These are phyloP conservation scores for Poeciliopsis occidentalis DNA, from an alignment of 2,113 vertebrate genomes.

Conservation along the genomic window DNA sequence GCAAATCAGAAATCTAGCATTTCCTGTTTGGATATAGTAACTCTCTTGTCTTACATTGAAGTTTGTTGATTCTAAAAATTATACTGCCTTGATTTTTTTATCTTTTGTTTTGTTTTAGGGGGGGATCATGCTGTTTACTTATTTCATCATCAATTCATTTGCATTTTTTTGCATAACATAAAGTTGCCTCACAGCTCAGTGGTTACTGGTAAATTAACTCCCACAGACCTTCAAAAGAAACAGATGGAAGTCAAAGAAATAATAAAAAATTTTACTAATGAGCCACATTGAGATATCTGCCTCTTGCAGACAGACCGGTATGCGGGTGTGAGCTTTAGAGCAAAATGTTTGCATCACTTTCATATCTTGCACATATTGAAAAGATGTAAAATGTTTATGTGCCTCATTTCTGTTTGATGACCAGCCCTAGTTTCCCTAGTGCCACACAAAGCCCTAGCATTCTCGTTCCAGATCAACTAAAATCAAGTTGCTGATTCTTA, in stretches of 20 bases:
- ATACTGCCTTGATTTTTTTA: neutral
- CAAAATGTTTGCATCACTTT: neutral
- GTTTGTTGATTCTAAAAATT: neutral
- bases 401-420: neutral
- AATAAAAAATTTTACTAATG: neutral
- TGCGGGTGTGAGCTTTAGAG: neutral
- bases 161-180: neutral
- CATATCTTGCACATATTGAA: neutral
- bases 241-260: neutral
- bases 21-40: neutral
- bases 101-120: neutral
- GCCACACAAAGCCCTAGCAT: too few relatives aligned
- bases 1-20: neutral
- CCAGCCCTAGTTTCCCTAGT: neutral
- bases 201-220: neutral
- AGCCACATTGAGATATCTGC: neutral
- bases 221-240: neutral
- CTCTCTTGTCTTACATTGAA: neutral
- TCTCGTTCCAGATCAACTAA: neutral
- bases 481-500: neutral
- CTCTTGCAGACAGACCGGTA: neutral
- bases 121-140: neutral
- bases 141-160: neutral
- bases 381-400: neutral
- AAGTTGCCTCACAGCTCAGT: neutral